Evolutionary conservation across 2,113 vertebrate species (phyloP), one percentile per base, ranked within the genome.

Genomic region (Neopipo cinnamomea): DNA sequence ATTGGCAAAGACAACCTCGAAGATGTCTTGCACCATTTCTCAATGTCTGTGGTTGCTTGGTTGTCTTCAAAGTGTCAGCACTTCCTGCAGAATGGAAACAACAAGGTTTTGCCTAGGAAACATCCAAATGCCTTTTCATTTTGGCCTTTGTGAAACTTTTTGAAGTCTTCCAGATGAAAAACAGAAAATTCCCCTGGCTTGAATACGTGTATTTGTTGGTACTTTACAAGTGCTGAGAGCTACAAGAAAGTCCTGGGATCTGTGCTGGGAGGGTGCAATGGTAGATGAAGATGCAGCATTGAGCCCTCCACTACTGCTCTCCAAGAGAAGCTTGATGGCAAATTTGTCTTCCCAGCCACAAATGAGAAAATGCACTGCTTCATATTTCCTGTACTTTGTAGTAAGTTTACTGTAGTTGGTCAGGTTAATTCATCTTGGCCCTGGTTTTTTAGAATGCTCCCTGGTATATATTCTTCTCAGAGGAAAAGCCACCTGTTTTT

Each of bases 71-170:
- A 94, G 91, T 24, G 8, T 90, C 88, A 81, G 80, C 55, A 52
- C 65, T 93, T 93, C 88, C 91, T 93, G 83, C 76, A 77, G 66
- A 82, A 88, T 28, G 55, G 59, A 86, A 94, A 90, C 61, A 78
- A 62, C 66, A 61, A 94, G 46, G 17, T 95, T 95, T 96, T 93
- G 63, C 90, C 85, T 92, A 94, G 63, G 79, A 94, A 96, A 75
- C 58, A 79, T 91, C 77, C 70, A 89, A 82, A 85, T 65, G 70
- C 65, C 35, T 88, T 82, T 96, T 84, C 52, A 44, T 89, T 91
- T 66, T 79, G 37, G 74, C 85, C 62, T 94, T 88, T 90, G 58
- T 71, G 88, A 91, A 95, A 76, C 42, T 14, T 70, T 94, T 95
- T 89, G 85, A 91, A 92, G 88, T 85, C 59, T 79, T 85, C 46